phyloP scores from a whole-genome alignment of 2,113 vertebrate genomes.

The Perca flavescens region DNA sequence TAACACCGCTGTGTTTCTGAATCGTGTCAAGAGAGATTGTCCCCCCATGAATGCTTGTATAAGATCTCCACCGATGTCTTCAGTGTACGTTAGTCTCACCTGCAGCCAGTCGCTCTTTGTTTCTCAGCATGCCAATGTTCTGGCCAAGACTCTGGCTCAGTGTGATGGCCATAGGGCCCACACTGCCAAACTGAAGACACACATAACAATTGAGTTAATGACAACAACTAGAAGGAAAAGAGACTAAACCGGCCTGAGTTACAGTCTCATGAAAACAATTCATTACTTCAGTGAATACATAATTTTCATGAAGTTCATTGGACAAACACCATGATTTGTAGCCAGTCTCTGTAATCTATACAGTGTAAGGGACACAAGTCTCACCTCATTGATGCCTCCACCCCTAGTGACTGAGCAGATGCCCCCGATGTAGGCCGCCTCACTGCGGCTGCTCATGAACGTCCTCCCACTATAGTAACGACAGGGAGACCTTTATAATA shows the following conservation, averaged over 20 bases:
- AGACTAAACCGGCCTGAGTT: no score
- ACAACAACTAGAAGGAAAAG: background rate
- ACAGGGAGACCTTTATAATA: constrained; percentile 1
- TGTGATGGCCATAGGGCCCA: constrained; percentile 94
- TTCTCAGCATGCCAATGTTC: constrained; percentile 98
- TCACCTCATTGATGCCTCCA: constrained; percentile 94
- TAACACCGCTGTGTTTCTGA: background rate
- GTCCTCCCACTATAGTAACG: constrained; percentile 88
- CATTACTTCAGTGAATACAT: background rate
- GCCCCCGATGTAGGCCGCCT: constrained; percentile 93
- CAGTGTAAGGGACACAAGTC: background rate
- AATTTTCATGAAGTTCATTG: background rate
- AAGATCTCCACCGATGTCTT: background rate
- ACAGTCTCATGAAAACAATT: background rate
- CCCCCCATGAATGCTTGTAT: background rate
- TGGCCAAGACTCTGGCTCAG: constrained; percentile 95
- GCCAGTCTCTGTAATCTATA: background rate
- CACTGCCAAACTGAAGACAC: constrained; percentile 88
- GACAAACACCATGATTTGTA: background rate
- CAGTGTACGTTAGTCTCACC: constrained; percentile 76
- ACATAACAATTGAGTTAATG: background rate
- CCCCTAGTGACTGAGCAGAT: constrained; percentile 90
- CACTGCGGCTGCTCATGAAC: constrained; percentile 93
- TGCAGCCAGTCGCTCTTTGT: constrained; percentile 89
- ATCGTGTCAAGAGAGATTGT: background rate